Evolutionary conservation across 2,113 vertebrate genomes (phyloP).

Genomic region (Perognathus longimembris): DNA sequence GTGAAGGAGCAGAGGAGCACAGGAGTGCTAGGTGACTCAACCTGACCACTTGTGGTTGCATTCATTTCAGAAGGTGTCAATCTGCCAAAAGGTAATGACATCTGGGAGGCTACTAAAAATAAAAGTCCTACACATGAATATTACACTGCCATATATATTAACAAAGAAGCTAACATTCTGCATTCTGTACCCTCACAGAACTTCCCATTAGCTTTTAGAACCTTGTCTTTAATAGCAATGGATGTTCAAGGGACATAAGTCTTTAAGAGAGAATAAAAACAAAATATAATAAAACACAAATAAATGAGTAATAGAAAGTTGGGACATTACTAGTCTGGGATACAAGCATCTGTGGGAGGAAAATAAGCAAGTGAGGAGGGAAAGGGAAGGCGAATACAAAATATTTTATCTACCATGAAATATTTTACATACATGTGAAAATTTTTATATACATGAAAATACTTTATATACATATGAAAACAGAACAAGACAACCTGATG

Average conservation of each 20-base stretch:
- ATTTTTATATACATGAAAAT: no score
- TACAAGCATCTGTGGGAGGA: no score
- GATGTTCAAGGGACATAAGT: constrained; percentile 9
- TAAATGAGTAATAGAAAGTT: no score
- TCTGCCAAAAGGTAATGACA: neutral
- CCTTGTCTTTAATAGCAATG: neutral
- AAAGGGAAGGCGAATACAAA: neutral
- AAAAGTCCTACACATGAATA: neutral
- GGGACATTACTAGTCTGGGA: no score
- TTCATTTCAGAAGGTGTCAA: no score
- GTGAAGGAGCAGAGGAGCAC: neutral
- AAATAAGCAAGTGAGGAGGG: neutral
- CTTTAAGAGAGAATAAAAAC: neutral
- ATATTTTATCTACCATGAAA: no score
- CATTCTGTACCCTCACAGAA: neutral
- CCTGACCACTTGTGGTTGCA: neutral
- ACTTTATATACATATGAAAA: no score
- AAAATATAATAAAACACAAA: neutral
- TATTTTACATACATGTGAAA: no score
- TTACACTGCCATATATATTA: neutral
- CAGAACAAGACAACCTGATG: no score
- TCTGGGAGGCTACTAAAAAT: neutral
- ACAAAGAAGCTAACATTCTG: neutral
- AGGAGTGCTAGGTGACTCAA: neutral
- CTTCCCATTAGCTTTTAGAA: neutral